Conservation (phyloP, 2,797 vertebrate species). For the Nothura maculosa region DNA sequence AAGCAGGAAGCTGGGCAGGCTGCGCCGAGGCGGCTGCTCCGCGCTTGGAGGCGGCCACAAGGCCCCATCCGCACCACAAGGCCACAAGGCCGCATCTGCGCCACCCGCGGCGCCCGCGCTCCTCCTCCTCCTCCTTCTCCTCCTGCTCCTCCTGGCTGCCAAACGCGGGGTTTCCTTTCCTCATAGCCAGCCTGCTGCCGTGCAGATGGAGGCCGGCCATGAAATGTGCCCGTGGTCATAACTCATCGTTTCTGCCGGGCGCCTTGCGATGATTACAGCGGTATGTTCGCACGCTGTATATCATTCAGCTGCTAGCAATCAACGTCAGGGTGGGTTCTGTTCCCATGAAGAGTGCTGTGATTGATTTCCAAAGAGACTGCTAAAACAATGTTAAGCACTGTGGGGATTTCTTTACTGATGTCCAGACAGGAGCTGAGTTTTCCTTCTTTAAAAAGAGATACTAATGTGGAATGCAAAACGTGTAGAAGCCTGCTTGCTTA, state of each 20-base stretch:
- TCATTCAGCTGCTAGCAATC: conserved; percentile 37
- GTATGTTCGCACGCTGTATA: conserved; percentile 7
- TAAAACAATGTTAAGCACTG: conserved; percentile 10
- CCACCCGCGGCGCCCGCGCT: not conserved
- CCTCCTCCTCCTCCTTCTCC: not conserved
- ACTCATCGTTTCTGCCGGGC: conserved; percentile 18
- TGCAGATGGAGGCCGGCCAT: not conserved
- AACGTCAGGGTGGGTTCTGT: not conserved
- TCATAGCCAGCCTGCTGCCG: not conserved
- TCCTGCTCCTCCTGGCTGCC: not conserved
- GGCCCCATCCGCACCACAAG: not conserved
- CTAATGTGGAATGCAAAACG: not conserved
- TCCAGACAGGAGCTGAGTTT: not conserved
- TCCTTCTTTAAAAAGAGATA: not conserved
- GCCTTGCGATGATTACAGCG: not conserved
- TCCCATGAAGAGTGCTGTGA: conserved; percentile 4
- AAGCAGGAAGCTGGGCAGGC: not conserved
- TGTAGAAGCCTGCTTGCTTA: not conserved
- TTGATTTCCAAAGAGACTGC: conserved; percentile 13
- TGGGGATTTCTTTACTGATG: not conserved
- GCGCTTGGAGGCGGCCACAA: too few species aligned
- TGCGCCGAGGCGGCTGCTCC: too few species aligned
- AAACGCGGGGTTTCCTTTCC: not conserved
- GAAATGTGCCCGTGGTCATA: not conserved
- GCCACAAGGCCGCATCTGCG: not conserved